These are phyloP conservation scores for Blomia tropicalis DNA, from an alignment of 2,888 invertebrate genomes.

Conservation along the genomic window DNA sequence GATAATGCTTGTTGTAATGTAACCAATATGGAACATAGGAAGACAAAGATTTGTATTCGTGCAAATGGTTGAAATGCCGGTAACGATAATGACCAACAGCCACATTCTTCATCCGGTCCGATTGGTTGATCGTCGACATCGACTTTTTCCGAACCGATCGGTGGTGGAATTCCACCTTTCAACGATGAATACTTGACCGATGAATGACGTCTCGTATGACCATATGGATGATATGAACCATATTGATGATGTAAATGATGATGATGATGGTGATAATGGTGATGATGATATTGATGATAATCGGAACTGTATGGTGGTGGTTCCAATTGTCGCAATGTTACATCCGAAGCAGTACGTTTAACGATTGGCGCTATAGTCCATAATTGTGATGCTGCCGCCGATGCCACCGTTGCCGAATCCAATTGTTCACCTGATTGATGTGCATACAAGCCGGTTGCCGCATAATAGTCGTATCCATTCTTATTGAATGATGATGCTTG, in stretches of 20 bases:
- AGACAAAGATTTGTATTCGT: slow-evolving; percentile 74
- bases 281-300: not conserved
- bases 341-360: slow-evolving; percentile 23
- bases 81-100: not conserved
- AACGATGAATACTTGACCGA: slow-evolving; percentile 1
- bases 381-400: slow-evolving; percentile 2
- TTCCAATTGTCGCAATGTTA: slow-evolving; percentile 20
- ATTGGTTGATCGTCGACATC: not conserved
- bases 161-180: not conserved
- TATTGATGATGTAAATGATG: slow-evolving; percentile 26
- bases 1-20: slow-evolving; percentile 76
- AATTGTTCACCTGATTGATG: slow-evolving; percentile 24
- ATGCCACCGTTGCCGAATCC: not conserved
- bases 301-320: slow-evolving; percentile 16
- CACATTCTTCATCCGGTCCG: not conserved
- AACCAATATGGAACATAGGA: slow-evolving; percentile 70
- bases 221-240: too few species aligned
- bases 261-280: slow-evolving; percentile 14
- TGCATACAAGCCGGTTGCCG: slow-evolving; percentile 29
- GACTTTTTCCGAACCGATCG: too few species aligned
- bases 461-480: slow-evolving; percentile 23
- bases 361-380: slow-evolving; percentile 23
- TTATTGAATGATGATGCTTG: not conserved
- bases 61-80: slow-evolving; percentile 65
- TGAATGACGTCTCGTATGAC: not conserved